Percentiles rank a stretch among this genome's conserved stretches.
Conservation (phyloP, 2,113 vertebrate genomes). For the Heliornis fulica region DNA sequence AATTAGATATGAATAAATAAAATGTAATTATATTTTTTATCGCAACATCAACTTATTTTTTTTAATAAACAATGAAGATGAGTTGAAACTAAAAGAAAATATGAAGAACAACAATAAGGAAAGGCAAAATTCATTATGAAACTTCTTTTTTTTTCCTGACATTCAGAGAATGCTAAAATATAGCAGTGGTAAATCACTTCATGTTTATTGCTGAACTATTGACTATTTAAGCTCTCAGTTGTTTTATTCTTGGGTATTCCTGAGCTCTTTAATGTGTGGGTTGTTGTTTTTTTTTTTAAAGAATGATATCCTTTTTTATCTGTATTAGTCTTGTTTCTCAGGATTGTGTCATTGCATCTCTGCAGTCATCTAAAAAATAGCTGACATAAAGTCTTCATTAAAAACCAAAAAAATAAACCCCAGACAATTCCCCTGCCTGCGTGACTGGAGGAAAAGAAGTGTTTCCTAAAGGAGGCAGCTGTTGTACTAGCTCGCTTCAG, state of each 20-base stretch:
- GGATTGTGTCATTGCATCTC: background rate
- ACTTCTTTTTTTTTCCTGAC: background rate
- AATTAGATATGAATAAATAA: background rate
- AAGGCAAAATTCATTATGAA: background rate
- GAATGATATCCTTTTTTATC: fast-evolving
- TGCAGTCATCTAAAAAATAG: background rate
- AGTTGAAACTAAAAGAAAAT: background rate
- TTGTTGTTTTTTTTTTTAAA: background rate
- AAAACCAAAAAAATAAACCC: background rate
- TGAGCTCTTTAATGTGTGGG: background rate
- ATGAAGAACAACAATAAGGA: background rate
- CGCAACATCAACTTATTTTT: background rate
- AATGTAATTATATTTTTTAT: background rate
- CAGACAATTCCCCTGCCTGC: background rate
- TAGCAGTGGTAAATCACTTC: background rate
- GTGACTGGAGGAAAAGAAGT: background rate
- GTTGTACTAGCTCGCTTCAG: background rate
- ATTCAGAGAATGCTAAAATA: background rate
- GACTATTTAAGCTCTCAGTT: fast-evolving
- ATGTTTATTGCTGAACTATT: background rate
- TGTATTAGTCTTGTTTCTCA: background rate
- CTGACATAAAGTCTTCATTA: background rate
- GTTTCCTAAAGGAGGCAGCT: background rate
- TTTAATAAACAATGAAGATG: background rate
- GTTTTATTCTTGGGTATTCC: background rate